phyloP scores from a whole-genome alignment of 2,888 invertebrate genomes.

The Hyles lineata region DNA sequence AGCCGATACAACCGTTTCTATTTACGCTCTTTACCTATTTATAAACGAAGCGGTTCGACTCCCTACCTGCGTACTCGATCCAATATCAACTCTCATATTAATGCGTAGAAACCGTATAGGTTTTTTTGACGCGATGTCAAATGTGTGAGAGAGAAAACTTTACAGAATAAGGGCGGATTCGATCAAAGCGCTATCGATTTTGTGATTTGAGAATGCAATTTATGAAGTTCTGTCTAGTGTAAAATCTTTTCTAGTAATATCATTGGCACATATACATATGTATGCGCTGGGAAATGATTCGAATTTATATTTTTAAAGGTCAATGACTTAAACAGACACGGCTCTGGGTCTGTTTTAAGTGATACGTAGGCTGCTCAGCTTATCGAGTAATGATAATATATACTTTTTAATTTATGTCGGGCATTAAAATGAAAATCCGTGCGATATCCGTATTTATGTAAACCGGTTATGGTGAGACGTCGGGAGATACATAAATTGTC shows the following conservation, averaged over 20 bases:
- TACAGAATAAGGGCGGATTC: slow-evolving; percentile 35
- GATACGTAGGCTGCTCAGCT: neutral
- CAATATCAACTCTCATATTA: slow-evolving; percentile 52
- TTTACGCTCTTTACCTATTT: slow-evolving; percentile 84
- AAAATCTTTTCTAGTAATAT: neutral
- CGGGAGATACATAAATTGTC: neutral
- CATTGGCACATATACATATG: neutral
- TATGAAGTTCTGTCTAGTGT: slow-evolving; percentile 5
- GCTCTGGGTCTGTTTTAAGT: slow-evolving; percentile 1
- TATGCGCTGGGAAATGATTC: neutral
- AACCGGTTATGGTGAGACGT: slow-evolving; percentile 8
- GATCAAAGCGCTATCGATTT: slow-evolving; percentile 30
- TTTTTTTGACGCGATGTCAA: slow-evolving; percentile 26
- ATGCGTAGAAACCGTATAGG: slow-evolving; percentile 35
- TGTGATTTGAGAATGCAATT: slow-evolving; percentile 38
- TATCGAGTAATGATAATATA: neutral
- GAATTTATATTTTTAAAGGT: neutral
- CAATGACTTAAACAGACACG: neutral
- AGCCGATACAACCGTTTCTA: slow-evolving; percentile 81
- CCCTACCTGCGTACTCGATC: slow-evolving; percentile 70
- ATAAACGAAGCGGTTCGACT: slow-evolving; percentile 75
- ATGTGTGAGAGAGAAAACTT: slow-evolving; percentile 37
- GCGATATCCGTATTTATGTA: neutral
- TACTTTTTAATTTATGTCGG: neutral
- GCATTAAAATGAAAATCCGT: neutral